These are phyloP conservation scores for Arctopsyche grandis DNA, from an alignment of 1,140 invertebrate species.

Conservation along the genomic window DNA sequence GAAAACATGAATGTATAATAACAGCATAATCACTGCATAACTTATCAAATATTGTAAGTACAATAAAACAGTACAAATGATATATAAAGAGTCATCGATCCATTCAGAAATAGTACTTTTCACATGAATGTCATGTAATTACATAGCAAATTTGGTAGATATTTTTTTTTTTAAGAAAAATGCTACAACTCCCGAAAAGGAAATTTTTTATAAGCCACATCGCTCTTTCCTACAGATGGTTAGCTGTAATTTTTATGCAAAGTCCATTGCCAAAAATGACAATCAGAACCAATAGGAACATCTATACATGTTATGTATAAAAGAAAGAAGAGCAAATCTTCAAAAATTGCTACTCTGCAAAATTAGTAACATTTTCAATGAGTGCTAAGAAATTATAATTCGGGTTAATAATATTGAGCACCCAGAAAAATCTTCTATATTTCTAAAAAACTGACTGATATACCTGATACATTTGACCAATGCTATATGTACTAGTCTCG, in stretches of 20 bases:
- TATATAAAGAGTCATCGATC: conserved; percentile 14
- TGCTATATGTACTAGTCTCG: too few species aligned
- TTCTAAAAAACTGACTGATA: too few species aligned
- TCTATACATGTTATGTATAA: conserved; percentile 1
- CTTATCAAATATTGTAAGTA: conserved; percentile 26
- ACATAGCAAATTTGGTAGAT: conserved; percentile 17
- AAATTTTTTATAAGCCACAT: conserved; percentile 15
- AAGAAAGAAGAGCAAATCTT: background rate
- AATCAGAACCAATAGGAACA: background rate
- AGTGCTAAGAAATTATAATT: too few species aligned
- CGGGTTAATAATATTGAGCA: too few species aligned
- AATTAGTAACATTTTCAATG: too few species aligned
- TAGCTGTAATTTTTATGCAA: background rate
- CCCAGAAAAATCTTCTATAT: too few species aligned
- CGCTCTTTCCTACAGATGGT: background rate
- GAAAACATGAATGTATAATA: conserved; percentile 14
- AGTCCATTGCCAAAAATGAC: background rate
- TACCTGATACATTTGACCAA: too few species aligned
- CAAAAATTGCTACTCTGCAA: too few species aligned
- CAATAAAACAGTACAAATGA: conserved; percentile 32
- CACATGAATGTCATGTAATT: conserved; percentile 39
- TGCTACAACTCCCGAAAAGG: conserved; percentile 13
- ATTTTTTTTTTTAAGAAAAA: background rate
- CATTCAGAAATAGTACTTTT: conserved; percentile 27
- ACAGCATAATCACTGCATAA: conserved; percentile 7